Evolutionary conservation across 1,140 invertebrate genomes (phyloP).

Genomic region (Antheraea pernyi): DNA sequence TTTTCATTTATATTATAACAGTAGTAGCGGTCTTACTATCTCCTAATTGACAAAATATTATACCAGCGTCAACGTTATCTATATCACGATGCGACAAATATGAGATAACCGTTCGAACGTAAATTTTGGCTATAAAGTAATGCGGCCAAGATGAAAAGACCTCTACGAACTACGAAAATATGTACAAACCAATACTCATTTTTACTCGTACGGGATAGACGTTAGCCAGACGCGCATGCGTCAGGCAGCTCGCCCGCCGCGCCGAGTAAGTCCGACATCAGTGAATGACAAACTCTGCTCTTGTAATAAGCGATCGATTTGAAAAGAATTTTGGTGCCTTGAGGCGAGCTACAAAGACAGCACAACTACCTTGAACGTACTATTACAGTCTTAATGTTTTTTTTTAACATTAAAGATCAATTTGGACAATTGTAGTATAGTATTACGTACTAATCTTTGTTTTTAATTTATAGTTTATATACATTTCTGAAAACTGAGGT

Average conservation of each 20-base stretch:
- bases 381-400: too few species aligned
- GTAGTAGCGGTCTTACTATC: conserved; percentile 55
- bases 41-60: conserved; percentile 67
- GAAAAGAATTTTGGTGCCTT: conserved; percentile 65
- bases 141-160: conserved; percentile 62
- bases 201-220: conserved; percentile 71
- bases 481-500: too few species aligned
- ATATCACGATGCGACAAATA: conserved; percentile 70
- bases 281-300: conserved; percentile 74
- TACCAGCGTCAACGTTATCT: conserved; percentile 62
- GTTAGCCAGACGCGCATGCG: conserved; percentile 75
- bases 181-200: conserved; percentile 57
- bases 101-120: conserved; percentile 59
- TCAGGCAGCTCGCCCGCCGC: conserved; percentile 37
- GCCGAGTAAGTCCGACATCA: conserved; percentile 57
- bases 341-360: conserved; percentile 12
- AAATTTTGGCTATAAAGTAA: conserved; percentile 60
- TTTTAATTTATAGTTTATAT: too few species aligned
- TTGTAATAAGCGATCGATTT: conserved; percentile 74
- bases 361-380: neutral
- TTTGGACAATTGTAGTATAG: too few species aligned
- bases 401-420: too few species aligned
- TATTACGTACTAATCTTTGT: too few species aligned
- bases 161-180: conserved; percentile 52
- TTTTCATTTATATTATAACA: conserved; percentile 64